Base-by-base conservation (phyloP, 64 coral and sea anemone genomes). In the Hydrozoanthus tunicans region DNA sequence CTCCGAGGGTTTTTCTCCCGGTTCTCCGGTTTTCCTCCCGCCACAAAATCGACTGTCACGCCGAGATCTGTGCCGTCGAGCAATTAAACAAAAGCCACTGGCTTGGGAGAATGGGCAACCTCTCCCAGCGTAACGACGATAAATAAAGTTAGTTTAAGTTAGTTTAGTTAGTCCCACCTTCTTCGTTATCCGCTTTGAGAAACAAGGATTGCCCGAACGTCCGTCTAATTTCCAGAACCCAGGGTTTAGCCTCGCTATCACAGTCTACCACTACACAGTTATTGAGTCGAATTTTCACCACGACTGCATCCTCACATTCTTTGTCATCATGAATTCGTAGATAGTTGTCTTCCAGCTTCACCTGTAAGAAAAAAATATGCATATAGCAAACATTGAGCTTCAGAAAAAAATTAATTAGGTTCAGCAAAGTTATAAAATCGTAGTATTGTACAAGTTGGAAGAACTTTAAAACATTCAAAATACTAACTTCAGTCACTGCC, bases 211-310 rank as follows among this genome's bases (percentile, higher is more conserved):
- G 58, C 17, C 95, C 95, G 11, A 94, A 75, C 1, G 51, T 77
- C 14, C 95, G 79, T 57, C 77, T 90, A 52, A 96, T 84, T 9
- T 93, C 95, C 82, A 96, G 73, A 11, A 92, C 84, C 73, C 86
- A 90, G 24, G 92, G 84, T 13, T 92, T 79, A 77, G 57, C 55
- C 10, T 59, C 88, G 27, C 82, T 90, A 12, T 59, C 69, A 57
- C 92, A 92, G 77, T 96, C 92, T 20, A 89, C 76, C 14, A 96
- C 95, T 4, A 94, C 67, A 82, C 90, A 94, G 90, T 96, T 94
- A 24, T 51, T 82, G 12, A 96, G 92, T 67, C 93, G 93, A 65
- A 89, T 91, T 73, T 94, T 94, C 2, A 92, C 67, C 15, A 90
- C 93, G 15, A 92, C 88, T 13, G 93, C 89, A 67, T 91, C 89